phyloP scores from a whole-genome alignment of 2,888 invertebrate genomes.

The Ligdia adustata region DNA sequence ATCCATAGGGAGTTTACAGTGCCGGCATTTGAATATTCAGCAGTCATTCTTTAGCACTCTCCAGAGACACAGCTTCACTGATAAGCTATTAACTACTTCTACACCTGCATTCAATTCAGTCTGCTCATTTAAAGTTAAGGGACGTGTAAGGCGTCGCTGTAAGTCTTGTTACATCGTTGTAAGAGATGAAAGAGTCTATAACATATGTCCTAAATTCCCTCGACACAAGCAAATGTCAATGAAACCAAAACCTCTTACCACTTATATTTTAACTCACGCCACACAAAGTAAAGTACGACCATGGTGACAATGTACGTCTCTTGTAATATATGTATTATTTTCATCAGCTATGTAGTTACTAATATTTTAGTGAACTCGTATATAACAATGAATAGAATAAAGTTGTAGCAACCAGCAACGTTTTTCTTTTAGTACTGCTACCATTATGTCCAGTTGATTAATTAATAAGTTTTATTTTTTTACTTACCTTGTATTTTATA shows the following conservation, averaged over 20 bases:
- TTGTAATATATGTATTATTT: background rate
- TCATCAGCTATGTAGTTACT: constrained; percentile 4
- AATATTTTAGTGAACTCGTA: too few relatives aligned
- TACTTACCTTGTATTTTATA: too few relatives aligned
- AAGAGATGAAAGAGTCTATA: constrained; percentile 87
- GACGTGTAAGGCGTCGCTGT: constrained; percentile 87
- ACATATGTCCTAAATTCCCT: constrained; percentile 89
- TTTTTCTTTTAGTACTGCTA: too few relatives aligned
- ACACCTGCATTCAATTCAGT: constrained; percentile 54
- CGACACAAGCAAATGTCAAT: constrained; percentile 93
- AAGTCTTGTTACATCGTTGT: constrained; percentile 90
- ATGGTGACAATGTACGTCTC: constrained; percentile 52
- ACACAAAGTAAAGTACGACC: constrained; percentile 84
- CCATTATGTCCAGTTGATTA: too few relatives aligned
- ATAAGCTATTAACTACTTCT: constrained; percentile 50
- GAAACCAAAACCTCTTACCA: constrained; percentile 86
- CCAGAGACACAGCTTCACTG: constrained; percentile 41
- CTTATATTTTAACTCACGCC: constrained; percentile 90
- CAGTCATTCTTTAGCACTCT: constrained; percentile 48
- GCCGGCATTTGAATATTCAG: constrained; percentile 33
- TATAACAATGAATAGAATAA: too few relatives aligned
- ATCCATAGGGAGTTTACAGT: constrained; percentile 38
- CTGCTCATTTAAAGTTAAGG: constrained; percentile 87
- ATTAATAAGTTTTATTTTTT: too few relatives aligned
- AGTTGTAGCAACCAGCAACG: too few relatives aligned